phyloP scores from a whole-genome alignment of 2,113 vertebrate genomes.

The Eubucco bourcierii region DNA sequence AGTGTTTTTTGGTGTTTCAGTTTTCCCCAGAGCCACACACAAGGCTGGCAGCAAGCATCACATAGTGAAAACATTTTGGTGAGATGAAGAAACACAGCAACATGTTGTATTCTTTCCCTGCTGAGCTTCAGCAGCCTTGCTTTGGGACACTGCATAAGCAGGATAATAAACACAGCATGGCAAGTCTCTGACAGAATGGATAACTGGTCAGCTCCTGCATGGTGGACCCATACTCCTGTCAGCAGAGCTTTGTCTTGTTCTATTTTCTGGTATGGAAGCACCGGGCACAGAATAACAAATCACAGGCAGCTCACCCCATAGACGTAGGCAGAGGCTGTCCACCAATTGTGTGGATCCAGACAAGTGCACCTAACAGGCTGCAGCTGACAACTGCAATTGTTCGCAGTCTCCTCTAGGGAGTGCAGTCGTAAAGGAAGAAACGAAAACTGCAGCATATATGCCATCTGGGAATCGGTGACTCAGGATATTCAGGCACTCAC shows the following conservation, averaged over 20 bases:
- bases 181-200: neutral
- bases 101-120: neutral
- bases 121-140: neutral
- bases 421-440: constrained; percentile 55
- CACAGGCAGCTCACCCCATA: constrained; percentile 25
- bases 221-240: neutral
- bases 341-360: neutral
- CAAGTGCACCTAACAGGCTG: neutral
- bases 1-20: neutral
- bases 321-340: neutral
- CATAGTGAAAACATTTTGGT: neutral
- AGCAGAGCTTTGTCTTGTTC: neutral
- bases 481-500: constrained; percentile 41
- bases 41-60: neutral
- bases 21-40: neutral
- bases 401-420: constrained; percentile 73
- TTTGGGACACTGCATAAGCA: neutral
- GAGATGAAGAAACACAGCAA: neutral
- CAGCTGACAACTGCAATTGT: constrained; percentile 33
- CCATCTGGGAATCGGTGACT: constrained; percentile 52
- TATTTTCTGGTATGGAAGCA: neutral
- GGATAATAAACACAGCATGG: neutral
- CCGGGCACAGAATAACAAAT: constrained; percentile 8
- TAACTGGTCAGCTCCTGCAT: neutral
- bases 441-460: constrained; percentile 1